phyloP scores from a whole-genome alignment of 2,888 invertebrate species.

The Monoplex corrugatus region DNA sequence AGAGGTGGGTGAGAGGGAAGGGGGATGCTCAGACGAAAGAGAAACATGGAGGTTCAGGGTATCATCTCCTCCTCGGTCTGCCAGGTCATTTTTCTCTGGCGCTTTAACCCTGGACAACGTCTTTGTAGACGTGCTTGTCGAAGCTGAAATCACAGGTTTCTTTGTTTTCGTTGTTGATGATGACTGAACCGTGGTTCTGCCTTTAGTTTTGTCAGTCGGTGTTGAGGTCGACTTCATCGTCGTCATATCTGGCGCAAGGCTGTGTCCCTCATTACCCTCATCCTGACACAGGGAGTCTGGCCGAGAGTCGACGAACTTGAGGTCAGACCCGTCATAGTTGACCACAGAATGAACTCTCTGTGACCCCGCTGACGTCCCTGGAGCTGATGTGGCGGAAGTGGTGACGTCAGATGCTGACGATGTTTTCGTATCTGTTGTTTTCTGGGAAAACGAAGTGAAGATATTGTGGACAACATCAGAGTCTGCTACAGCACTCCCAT shows the following conservation, averaged over 20 bases:
- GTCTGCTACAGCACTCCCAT: not conserved
- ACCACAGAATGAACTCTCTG: not conserved
- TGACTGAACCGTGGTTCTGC: not conserved
- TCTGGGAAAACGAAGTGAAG: not conserved
- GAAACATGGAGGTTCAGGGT: not conserved
- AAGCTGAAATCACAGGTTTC: not conserved
- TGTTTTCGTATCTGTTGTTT: not conserved
- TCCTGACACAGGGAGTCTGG: not conserved
- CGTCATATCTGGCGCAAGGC: not conserved
- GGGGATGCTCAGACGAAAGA: slow-evolving; percentile 3
- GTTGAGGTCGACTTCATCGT: not conserved
- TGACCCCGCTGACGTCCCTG: not conserved
- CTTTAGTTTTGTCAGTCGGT: not conserved
- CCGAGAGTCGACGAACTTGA: not conserved
- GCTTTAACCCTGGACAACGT: not conserved
- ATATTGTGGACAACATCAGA: not conserved
- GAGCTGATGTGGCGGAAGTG: not conserved
- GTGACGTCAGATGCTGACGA: not conserved
- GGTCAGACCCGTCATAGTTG: not conserved
- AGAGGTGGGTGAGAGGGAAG: slow-evolving; percentile 5
- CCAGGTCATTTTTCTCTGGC: not conserved
- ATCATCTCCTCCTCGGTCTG: not conserved
- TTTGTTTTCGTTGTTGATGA: not conserved
- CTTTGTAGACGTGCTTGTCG: not conserved
- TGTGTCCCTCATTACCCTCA: not conserved